Evolutionary conservation across 2,797 vertebrate species (phyloP), one percentile per base, ranked within the genome.

Genomic region (Falco novaeseelandiae): DNA sequence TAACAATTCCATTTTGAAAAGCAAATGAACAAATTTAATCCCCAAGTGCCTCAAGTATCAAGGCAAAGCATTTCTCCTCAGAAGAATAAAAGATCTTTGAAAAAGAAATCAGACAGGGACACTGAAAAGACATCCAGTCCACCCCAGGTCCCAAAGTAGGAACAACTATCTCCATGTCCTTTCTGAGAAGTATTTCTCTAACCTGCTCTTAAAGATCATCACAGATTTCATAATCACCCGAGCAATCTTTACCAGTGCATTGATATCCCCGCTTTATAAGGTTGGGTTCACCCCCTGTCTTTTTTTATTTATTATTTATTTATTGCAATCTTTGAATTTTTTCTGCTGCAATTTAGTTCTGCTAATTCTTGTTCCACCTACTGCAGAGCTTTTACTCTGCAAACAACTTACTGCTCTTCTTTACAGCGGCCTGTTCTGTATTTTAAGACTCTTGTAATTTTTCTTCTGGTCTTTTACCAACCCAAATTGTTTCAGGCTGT

Each of bases 221-320:
- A 44, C 21, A 34, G 62, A 65, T 66, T 61, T 58, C 59, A 36
- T 44, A 84, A 44, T 32, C 67, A 83, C n/a, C 18, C 11, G 7
- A 46, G 36, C 29, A 82, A 32, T 34, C 42, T 67, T 84, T 76
- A 46, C 49, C 54, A 85, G 23, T 51, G 40, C 32, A 27, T 26
- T 55, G 30, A 62, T 79, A 25, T 44, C 34, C 30, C 38, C 72
- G 49, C 46, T 83, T 66, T 79, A 49, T 27, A 55, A 12, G 26
- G 13, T 26, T 38, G 5, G 20, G 4, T 8, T 14, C 5, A 5
- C 8, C 29, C 5, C 2, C 2, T 4, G 1, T 8, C 4, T 0
- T 3, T 48, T 52, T 12, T 1, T 14, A 10, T 2, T n/a, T 14
- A 9, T 36, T 17, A 20, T 63, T 51, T 55, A 73, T 65, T 26